Evolutionary conservation across 2,888 invertebrate species (phyloP), one percentile per base, ranked within the genome.

Genomic region (Psylliodes chrysocephalus): DNA sequence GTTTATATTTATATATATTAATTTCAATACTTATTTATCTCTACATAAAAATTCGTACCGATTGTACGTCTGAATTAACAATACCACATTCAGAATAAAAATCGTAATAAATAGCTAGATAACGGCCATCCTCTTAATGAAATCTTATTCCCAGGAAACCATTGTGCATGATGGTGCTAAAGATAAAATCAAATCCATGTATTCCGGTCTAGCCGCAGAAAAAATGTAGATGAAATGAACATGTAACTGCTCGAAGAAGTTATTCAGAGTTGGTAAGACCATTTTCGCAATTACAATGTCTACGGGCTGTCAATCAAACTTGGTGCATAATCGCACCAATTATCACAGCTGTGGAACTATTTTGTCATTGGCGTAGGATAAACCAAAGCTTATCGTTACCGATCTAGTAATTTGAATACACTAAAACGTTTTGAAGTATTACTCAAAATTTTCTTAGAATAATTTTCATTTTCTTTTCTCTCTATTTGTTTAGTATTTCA

Each of bases 231-330:
- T 46, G 57, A 47, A 57, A 54, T 54, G 38, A 54, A 57, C 57
- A 57, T 33, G 47, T 57, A 47, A 46, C 56, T 47, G 46, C 33
- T 56, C 14, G 15, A 35, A 25, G 53, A 47, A 33, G 28, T 59
- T 51, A 51, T 59, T 40, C 19, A 22, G 44, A 8, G 57, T 66
- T 25, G 8, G 35, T 59, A 66, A 68, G 68, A 64, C 64, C 60
- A 68, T 67, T 70, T 64, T 67, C 66, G 70, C 70, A 71, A 71
- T 71, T 70, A 71, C 70, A 54, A 53, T 57, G 70, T 70, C 71
- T 66, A 25, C 60, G 38, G 49, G 47, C 61, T 65, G 68, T 70
- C 71, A 70, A 70, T 69, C 70, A 71, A 67, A 66, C 52, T 46
- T 54, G 59, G 57, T 64, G 57, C 71, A 68, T 71, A 69, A 67